phyloP scores from a whole-genome alignment of 2,113 vertebrate species.

The Pitta sordida region DNA sequence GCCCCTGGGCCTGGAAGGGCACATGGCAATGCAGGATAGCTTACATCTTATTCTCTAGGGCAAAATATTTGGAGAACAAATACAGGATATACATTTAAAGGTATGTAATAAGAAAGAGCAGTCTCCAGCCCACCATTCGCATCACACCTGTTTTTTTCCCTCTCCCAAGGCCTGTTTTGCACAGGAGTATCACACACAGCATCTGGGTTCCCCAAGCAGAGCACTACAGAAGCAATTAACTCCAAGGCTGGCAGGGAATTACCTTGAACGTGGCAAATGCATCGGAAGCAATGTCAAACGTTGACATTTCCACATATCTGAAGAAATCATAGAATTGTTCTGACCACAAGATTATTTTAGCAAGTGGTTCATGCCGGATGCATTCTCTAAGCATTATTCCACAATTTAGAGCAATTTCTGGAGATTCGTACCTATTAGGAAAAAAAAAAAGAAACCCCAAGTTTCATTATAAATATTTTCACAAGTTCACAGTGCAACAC shows the following conservation, averaged over 20 bases:
- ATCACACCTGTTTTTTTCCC: not conserved
- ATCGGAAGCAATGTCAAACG: constrained; percentile 86
- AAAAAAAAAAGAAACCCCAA: not conserved
- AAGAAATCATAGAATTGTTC: constrained; percentile 89
- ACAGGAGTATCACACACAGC: not conserved
- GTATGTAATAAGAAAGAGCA: not conserved
- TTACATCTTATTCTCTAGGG: not conserved
- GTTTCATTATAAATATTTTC: not conserved
- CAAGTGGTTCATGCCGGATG: constrained; percentile 84
- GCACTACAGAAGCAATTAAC: not conserved
- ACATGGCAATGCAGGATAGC: not conserved
- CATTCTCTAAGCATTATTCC: constrained; percentile 87
- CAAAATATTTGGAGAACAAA: not conserved
- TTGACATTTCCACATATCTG: constrained; percentile 88
- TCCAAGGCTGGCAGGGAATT: not conserved
- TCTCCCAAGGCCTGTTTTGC: not conserved
- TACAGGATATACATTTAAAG: not conserved
- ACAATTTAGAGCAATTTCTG: constrained; percentile 86
- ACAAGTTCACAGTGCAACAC: not conserved
- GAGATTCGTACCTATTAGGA: constrained; percentile 77
- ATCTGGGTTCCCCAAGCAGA: not conserved
- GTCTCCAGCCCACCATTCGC: not conserved
- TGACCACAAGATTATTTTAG: constrained; percentile 86
- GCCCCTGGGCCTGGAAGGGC: not conserved
- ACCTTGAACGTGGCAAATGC: constrained; percentile 88